These are phyloP conservation scores for Dendrocopos noguchii DNA, from an alignment of 2,113 vertebrate species.

Conservation along the genomic window DNA sequence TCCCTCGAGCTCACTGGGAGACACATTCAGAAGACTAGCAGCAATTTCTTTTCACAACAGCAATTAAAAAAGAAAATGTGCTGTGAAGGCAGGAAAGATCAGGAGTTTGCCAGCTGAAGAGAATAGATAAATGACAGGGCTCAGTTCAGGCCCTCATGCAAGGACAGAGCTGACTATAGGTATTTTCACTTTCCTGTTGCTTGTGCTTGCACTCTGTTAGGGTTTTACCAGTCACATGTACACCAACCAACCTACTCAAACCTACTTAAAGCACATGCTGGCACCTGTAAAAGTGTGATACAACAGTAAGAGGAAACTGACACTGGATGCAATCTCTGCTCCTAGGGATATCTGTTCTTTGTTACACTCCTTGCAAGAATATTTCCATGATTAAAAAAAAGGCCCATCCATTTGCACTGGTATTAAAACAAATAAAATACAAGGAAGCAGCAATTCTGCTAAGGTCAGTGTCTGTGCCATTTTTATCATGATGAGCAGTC, in stretches of 20 bases:
- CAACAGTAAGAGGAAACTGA: neutral
- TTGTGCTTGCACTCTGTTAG: neutral
- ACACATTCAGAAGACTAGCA: neutral
- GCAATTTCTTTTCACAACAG: neutral
- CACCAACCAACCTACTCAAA: neutral
- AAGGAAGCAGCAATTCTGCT: neutral
- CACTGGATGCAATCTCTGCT: neutral
- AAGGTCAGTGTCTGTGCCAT: neutral
- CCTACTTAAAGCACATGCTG: neutral
- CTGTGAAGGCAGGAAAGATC: neutral
- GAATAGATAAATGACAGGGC: neutral
- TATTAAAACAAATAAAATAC: no score
- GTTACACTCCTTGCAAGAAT: neutral
- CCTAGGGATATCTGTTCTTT: neutral
- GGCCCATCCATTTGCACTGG: neutral
- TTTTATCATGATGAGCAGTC: neutral
- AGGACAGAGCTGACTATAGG: conserved; percentile 5
- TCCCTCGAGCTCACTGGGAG: neutral
- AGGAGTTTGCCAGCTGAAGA: neutral
- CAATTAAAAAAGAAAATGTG: conserved; percentile 17
- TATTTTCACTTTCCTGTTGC: neutral
- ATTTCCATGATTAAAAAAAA: neutral
- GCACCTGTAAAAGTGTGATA: neutral
- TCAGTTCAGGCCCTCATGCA: neutral
- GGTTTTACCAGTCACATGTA: neutral